Percentiles rank a stretch among this genome's conserved stretches.
Evolutionary conservation across 2,113 vertebrate genomes (phyloP).

Genomic region (Ailuropoda melanoleuca): DNA sequence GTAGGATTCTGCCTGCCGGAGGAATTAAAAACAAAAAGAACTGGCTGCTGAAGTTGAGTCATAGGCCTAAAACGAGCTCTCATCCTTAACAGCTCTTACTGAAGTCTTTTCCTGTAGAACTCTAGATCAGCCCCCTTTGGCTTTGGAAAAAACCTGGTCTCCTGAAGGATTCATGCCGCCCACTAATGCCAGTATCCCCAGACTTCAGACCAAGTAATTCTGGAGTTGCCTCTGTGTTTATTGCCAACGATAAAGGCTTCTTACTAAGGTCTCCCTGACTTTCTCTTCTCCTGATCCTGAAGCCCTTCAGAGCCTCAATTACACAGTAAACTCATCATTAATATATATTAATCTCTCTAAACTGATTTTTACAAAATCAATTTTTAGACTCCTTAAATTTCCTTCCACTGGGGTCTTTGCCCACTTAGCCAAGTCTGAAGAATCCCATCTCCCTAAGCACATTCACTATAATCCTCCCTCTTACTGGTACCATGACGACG

Average conservation of each 20-base stretch:
- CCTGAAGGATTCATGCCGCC: not conserved
- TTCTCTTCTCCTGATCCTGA: not conserved
- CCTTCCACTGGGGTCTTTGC: not conserved
- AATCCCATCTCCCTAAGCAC: not conserved
- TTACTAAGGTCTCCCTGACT: not conserved
- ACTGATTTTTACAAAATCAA: not conserved
- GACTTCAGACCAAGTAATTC: not conserved
- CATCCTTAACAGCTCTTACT: not conserved
- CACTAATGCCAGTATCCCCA: not conserved
- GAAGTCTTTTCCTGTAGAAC: not conserved
- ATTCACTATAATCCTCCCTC: not conserved
- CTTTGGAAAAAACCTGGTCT: slow-evolving; percentile 12
- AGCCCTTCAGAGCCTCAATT: not conserved
- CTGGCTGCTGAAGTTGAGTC: not conserved
- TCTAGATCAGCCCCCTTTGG: not conserved
- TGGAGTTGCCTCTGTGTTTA: not conserved
- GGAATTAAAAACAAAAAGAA: not conserved
- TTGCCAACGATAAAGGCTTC: not conserved
- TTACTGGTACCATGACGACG: not conserved
- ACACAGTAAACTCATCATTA: not conserved
- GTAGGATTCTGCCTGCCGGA: not conserved
- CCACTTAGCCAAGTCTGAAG: not conserved
- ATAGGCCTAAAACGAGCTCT: not conserved
- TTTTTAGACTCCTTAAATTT: not conserved
- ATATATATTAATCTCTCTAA: slow-evolving; percentile 1